Evolutionary conservation across 1,140 invertebrate species (phyloP), one percentile per base, ranked within the genome.

Genomic region (Sycophila sp.): DNA sequence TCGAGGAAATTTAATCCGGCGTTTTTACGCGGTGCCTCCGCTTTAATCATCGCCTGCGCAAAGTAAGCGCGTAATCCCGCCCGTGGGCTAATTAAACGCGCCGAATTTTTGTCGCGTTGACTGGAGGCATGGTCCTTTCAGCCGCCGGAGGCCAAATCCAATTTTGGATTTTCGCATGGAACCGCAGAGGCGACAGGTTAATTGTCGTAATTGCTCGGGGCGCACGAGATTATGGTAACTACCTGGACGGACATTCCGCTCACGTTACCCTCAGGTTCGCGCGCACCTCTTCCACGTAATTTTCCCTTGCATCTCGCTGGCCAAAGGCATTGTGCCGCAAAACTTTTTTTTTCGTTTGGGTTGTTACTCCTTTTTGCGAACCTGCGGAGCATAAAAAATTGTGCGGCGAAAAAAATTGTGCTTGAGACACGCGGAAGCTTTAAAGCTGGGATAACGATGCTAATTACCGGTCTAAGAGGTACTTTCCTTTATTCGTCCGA

Each of bases 91-190:
- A 77, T 75, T 71, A 76, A 67, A 51, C 26, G n/a, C n/a, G n/a
- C n/a, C n/a, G n/a, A n/a, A n/a, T n/a, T n/a, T n/a, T n/a, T n/a
- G n/a, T n/a, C n/a, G n/a, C n/a, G n/a, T n/a, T n/a, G n/a, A n/a
- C n/a, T n/a, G n/a, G n/a, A n/a, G n/a, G n/a, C n/a, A 77, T 76
- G 75, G 77, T 63, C 58, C 76, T 75, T 78, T 76, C 66, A 71
- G 51, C 64, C n/a, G n/a, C n/a, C 19, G 1, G 17, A 49, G 19
- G n/a, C 45, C 69, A 72, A 76, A 77, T 78, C 72, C 69, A 72
- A 77, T 77, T 79, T 76, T 36, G 59, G 60, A 72, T 76, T 78
- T 74, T 73, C 73, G 66, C 56, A 8, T 15, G 51, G 36, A n/a
- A 30, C 3, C 34, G 1, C n/a, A 19, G 30, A 69, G 49, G 40